These are phyloP conservation scores for Acanthiza pusilla DNA, from an alignment of 2,797 vertebrate species.

Conservation along the genomic window DNA sequence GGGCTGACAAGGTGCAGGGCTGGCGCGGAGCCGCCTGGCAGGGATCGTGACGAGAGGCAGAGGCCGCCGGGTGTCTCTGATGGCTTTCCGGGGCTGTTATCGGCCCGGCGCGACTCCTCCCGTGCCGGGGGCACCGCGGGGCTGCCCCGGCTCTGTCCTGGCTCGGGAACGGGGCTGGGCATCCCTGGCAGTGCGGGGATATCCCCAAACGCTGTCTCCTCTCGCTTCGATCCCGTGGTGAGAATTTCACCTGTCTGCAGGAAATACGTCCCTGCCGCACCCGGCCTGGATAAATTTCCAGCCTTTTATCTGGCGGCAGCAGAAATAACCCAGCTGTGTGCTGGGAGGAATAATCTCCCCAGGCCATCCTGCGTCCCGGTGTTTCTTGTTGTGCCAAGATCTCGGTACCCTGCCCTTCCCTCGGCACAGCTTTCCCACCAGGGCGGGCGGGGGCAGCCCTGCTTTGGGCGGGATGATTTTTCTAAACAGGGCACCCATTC, in stretches of 20 bases:
- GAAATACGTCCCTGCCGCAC: not conserved
- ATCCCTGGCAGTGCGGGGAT: not conserved
- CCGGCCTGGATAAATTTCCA: not conserved
- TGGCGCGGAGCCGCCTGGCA: slow-evolving; percentile 81
- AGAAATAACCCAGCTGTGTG: not conserved
- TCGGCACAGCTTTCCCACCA: not conserved
- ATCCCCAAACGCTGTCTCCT: not conserved
- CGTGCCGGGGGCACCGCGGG: not conserved
- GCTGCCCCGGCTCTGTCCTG: not conserved
- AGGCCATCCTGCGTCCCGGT: not conserved
- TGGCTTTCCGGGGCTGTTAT: slow-evolving; percentile 75
- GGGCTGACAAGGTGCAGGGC: slow-evolving; percentile 85
- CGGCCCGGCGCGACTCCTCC: slow-evolving; percentile 35
- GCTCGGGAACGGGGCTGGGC: not conserved
- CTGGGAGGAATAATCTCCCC: not conserved
- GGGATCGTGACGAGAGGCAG: slow-evolving; percentile 90
- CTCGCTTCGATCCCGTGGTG: fast-evolving
- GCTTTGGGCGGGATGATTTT: not conserved
- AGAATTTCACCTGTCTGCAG: not conserved
- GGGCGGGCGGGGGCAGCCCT: fast-evolving
- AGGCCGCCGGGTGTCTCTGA: slow-evolving; percentile 70
- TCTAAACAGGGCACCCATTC: not conserved
- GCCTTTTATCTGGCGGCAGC: not conserved
- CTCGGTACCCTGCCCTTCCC: not conserved
- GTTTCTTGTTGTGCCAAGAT: not conserved